Percentiles rank a stretch among this genome's conserved stretches.
These are phyloP conservation scores for Drosophila pectinifera DNA, from an alignment of 1,140 invertebrate genomes.

Conservation along the genomic window DNA sequence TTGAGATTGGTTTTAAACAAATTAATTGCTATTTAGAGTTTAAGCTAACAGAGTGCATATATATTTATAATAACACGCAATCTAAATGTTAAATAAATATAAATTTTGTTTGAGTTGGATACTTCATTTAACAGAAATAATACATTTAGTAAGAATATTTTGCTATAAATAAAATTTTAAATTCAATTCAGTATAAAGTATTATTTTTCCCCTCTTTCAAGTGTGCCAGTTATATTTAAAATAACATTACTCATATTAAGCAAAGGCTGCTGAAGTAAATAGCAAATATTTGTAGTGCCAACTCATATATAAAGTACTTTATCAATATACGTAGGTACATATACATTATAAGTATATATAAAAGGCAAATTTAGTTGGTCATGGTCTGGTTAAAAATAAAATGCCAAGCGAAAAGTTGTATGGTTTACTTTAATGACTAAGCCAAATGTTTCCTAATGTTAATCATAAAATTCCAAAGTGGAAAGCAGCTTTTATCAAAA, in stretches of 20 bases:
- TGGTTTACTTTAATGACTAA: conserved; percentile 7
- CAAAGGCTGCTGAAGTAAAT: not conserved
- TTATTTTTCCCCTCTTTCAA: not conserved
- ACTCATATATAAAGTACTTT: conserved; percentile 1
- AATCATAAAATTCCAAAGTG: not conserved
- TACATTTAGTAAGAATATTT: not conserved
- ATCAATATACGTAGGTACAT: not conserved
- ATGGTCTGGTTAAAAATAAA: not conserved
- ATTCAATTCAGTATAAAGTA: not conserved
- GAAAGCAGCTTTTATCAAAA: conserved; percentile 5
- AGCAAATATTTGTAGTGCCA: conserved; percentile 17
- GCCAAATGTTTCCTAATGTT: not conserved
- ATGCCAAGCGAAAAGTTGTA: not conserved
- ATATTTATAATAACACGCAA: not conserved
- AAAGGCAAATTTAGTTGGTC: not conserved
- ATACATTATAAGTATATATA: too few relatives aligned
- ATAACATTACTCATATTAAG: conserved; percentile 7
- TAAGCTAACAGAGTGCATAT: not conserved
- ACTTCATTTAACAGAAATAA: not conserved
- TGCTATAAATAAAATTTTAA: not conserved
- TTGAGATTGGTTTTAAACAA: not conserved
- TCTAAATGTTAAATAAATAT: not conserved
- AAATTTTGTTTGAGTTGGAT: not conserved
- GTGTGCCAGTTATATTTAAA: not conserved
- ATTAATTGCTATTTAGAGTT: too few relatives aligned